A percentile compares a stretch with the other conserved stretches of the same genome.
These are phyloP conservation scores for Paracyprichromis sp. DNA, from an alignment of 2,113 vertebrate genomes.

Conservation along the genomic window DNA sequence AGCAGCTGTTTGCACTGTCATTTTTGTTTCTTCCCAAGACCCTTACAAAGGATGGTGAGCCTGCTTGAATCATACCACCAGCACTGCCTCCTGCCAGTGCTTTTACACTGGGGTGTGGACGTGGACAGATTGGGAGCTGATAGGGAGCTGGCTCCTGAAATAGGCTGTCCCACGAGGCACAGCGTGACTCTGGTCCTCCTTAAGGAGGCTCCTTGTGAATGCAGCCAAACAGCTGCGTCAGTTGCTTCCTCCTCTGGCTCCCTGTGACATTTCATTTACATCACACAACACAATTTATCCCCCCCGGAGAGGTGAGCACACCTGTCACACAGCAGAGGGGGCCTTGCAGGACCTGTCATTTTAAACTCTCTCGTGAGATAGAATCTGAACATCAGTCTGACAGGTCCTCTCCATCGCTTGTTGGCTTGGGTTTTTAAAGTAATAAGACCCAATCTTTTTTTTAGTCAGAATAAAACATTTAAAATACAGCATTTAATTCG, in stretches of 20 bases:
- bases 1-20: neutral
- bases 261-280: constrained; percentile 14
- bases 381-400: neutral
- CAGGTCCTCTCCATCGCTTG: neutral
- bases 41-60: neutral
- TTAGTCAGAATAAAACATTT: rapidly evolving
- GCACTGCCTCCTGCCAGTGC: neutral
- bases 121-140: neutral
- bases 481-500: rapidly evolving
- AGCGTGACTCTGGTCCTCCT: neutral
- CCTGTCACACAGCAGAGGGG: neutral
- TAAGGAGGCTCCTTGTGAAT: constrained; percentile 11
- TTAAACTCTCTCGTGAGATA: neutral
- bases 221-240: neutral
- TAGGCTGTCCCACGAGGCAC: neutral
- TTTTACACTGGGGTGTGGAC: neutral
- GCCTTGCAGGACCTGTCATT: neutral
- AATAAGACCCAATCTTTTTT: neutral
- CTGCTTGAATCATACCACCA: neutral
- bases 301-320: neutral
- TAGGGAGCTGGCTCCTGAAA: constrained; percentile 30
- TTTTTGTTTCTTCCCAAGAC: neutral
- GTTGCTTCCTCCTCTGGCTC: neutral
- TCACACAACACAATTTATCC: constrained; percentile 11
- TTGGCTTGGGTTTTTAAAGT: neutral